These are phyloP conservation scores for Sebastes elongatus DNA, from an alignment of 2,797 vertebrate species.

Conservation along the genomic window DNA sequence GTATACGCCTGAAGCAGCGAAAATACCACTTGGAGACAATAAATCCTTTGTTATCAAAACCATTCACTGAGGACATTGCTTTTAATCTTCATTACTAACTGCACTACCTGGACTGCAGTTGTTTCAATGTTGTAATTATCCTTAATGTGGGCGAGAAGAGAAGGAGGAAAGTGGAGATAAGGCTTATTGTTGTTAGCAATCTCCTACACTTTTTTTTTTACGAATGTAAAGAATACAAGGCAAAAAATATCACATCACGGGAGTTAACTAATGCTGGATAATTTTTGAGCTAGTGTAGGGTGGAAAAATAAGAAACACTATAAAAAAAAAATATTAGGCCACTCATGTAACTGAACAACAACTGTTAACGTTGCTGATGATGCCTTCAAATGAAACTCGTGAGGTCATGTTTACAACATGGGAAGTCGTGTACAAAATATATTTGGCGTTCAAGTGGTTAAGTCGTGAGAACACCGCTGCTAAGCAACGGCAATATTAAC, in stretches of 20 bases:
- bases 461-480: no score
- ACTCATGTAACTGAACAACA: neutral
- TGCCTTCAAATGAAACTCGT: no score
- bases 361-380: neutral
- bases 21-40: constrained; percentile 30
- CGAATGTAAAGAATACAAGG: neutral
- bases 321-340: neutral
- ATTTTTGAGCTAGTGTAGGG: neutral
- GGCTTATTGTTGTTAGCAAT: neutral
- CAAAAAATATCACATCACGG: neutral
- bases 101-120: neutral
- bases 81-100: constrained; percentile 1
- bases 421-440: no score
- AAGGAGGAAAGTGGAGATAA: neutral
- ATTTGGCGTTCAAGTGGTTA: no score
- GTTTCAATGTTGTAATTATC: neutral
- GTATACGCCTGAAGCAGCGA: neutral
- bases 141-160: neutral
- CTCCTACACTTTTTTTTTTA: neutral
- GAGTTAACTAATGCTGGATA: neutral
- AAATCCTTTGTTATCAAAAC: constrained; percentile 45
- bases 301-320: neutral
- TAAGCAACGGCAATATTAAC: no score
- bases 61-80: neutral
- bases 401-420: no score